phyloP scores from a whole-genome alignment of 2,797 vertebrate species.

The Spondyliosoma cantharus region DNA sequence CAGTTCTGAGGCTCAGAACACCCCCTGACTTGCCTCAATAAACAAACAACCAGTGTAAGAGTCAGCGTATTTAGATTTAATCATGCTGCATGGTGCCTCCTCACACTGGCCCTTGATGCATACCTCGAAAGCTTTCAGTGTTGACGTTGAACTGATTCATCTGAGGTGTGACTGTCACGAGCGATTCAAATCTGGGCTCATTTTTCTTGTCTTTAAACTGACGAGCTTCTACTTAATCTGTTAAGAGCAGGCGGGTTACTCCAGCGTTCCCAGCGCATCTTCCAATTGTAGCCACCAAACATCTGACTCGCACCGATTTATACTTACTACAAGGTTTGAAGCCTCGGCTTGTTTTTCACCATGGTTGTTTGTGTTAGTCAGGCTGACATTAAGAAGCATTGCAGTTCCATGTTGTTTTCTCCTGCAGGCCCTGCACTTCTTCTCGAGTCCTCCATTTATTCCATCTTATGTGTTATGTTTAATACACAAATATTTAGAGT shows the following conservation, averaged over 20 bases:
- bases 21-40: slow-evolving; percentile 75
- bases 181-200: not conserved
- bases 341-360: slow-evolving; percentile 69
- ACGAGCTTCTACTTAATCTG: not conserved
- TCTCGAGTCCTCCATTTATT: slow-evolving; percentile 69
- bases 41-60: slow-evolving; percentile 77
- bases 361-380: slow-evolving; percentile 70
- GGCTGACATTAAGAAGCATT: slow-evolving; percentile 76
- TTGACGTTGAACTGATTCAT: slow-evolving; percentile 37
- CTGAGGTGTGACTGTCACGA: slow-evolving; percentile 12
- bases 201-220: not conserved
- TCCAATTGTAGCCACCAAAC: slow-evolving; percentile 3
- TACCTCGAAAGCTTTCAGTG: slow-evolving; percentile 64
- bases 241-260: slow-evolving; percentile 6
- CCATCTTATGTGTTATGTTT: slow-evolving; percentile 73
- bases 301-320: slow-evolving; percentile 45
- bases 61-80: slow-evolving; percentile 77
- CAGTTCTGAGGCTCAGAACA: slow-evolving; percentile 78
- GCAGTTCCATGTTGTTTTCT: slow-evolving; percentile 67
- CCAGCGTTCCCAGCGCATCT: slow-evolving; percentile 26
- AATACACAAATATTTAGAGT: slow-evolving; percentile 83
- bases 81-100: slow-evolving; percentile 53
- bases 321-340: slow-evolving; percentile 50
- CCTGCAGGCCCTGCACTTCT: slow-evolving; percentile 73
- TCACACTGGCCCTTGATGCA: slow-evolving; percentile 52